phyloP scores from a whole-genome alignment of 2,888 invertebrate genomes.

The Druceiella hillmani region DNA sequence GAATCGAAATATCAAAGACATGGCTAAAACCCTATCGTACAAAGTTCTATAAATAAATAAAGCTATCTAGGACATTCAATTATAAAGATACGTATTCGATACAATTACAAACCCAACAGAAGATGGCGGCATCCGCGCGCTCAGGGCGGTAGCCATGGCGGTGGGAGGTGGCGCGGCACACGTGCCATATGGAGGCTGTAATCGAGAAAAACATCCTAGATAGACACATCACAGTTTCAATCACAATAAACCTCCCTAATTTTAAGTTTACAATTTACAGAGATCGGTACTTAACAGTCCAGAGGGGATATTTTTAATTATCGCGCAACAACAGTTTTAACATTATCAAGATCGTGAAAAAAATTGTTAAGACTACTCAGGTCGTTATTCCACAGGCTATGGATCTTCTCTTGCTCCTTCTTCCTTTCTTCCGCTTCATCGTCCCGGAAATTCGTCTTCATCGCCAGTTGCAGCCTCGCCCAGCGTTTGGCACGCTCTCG shows the following conservation, averaged over 20 bases:
- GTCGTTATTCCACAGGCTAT: constrained; percentile 54
- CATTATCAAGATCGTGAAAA: constrained; percentile 57
- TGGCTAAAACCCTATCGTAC: too few relatives aligned
- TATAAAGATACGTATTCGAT: constrained; percentile 49
- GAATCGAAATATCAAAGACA: too few relatives aligned
- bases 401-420: constrained; percentile 42
- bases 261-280: constrained; percentile 24
- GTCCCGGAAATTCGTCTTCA: too few relatives aligned
- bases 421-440: constrained; percentile 43
- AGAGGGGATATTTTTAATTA: constrained; percentile 28
- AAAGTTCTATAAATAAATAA: too few relatives aligned
- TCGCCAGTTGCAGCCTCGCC: constrained; percentile 51
- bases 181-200: constrained; percentile 54
- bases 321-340: constrained; percentile 44
- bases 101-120: constrained; percentile 55
- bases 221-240: constrained; percentile 43
- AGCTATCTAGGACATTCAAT: too few relatives aligned
- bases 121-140: constrained; percentile 55
- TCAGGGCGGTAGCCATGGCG: constrained; percentile 55
- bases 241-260: constrained; percentile 38
- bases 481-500: constrained; percentile 56
- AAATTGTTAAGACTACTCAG: constrained; percentile 60
- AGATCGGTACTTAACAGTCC: too few relatives aligned
- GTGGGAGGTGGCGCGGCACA: constrained; percentile 46
- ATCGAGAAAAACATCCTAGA: constrained; percentile 53